These are phyloP conservation scores for Notarius quadriscutis DNA, from an alignment of 2,113 vertebrate species.

Conservation along the genomic window DNA sequence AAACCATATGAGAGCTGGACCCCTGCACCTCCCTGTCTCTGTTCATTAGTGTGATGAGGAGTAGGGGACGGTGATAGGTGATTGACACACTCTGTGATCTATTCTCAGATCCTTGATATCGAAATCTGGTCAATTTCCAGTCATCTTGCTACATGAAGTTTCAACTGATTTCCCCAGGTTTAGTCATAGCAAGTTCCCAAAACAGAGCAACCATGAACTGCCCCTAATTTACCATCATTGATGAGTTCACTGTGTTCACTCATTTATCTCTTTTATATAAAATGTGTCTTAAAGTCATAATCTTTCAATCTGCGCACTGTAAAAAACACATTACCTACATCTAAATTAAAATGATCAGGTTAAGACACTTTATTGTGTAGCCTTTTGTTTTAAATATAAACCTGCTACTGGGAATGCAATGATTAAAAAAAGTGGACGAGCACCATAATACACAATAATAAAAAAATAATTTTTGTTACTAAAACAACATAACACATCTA, in stretches of 20 bases:
- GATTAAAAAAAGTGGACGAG: not conserved
- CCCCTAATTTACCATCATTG: not conserved
- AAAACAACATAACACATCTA: too few species aligned
- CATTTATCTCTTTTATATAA: not conserved
- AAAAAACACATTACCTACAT: too few species aligned
- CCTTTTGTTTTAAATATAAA: not conserved
- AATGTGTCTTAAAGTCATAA: not conserved
- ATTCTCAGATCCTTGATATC: not conserved
- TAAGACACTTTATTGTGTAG: not conserved
- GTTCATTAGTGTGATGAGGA: constrained; percentile 35
- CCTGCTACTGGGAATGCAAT: not conserved
- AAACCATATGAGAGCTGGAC: constrained; percentile 19
- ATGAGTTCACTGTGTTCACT: not conserved
- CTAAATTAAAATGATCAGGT: too few species aligned
- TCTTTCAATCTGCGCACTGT: not conserved
- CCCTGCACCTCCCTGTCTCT: constrained; percentile 36
- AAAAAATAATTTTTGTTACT: too few species aligned
- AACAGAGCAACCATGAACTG: not conserved
- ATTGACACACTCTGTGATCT: not conserved
- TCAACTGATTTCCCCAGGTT: not conserved
- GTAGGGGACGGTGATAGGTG: not conserved
- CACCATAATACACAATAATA: not conserved
- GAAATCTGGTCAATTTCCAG: not conserved
- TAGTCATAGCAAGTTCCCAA: constrained; percentile 4
- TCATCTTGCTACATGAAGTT: not conserved